phyloP scores from a whole-genome alignment of 64 coral and sea anemone genomes.

The Montipora cactus region DNA sequence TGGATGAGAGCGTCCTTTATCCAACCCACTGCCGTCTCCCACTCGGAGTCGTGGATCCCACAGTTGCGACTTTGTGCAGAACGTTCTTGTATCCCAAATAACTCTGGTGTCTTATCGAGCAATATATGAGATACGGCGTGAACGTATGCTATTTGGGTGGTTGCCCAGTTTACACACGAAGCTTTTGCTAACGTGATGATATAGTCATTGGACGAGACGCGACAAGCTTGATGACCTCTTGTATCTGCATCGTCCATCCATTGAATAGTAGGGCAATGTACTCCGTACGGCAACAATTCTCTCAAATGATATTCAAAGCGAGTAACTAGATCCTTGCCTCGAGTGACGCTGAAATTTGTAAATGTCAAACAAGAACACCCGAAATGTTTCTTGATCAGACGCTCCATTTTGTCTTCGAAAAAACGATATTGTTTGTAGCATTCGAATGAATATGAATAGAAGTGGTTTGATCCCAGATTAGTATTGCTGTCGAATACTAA shows the following conservation, averaged over 20 bases:
- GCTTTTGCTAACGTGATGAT: background rate
- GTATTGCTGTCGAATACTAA: background rate
- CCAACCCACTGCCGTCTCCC: background rate
- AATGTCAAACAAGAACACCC: background rate
- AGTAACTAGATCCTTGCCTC: background rate
- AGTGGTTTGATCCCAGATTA: no score
- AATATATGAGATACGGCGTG: background rate
- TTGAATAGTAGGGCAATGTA: no score
- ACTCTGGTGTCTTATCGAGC: no score
- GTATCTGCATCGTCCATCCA: background rate
- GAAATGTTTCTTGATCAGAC: background rate
- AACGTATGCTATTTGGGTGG: background rate
- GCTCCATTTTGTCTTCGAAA: background rate
- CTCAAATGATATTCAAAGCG: background rate
- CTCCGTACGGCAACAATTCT: background rate
- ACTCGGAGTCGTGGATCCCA: background rate
- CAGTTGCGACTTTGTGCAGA: background rate
- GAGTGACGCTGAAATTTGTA: background rate
- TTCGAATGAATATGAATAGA: no score
- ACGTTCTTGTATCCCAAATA: no score
- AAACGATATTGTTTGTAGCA: background rate
- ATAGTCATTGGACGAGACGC: no score
- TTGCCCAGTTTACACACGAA: background rate
- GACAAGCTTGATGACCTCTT: no score
- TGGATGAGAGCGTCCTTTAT: background rate